A percentile compares a stretch with the other conserved stretches of the same genome.
Conservation (phyloP, 2,113 vertebrate genomes). For the Sander vitreus region DNA sequence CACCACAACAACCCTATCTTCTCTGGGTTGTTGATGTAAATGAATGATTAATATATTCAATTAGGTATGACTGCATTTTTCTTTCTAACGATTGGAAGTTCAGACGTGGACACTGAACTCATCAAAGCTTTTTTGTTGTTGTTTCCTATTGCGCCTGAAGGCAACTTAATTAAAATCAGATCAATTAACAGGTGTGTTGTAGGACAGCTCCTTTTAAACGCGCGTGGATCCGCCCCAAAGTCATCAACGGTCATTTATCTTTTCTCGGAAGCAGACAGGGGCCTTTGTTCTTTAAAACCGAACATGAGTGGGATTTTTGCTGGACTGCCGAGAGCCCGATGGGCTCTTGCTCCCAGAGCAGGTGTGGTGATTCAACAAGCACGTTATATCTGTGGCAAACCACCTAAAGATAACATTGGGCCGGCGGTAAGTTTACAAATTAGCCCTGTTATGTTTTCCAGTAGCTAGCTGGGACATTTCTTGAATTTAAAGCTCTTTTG, state of each 20-base stretch:
- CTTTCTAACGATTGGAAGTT: not conserved
- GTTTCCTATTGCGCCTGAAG: slow-evolving; percentile 25
- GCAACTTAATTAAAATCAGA: slow-evolving; percentile 23
- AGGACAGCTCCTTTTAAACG: not conserved
- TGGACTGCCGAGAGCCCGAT: not conserved
- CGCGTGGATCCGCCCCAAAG: accelerated
- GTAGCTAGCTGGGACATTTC: not conserved
- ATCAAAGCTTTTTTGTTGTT: not conserved
- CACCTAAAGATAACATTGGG: slow-evolving; percentile 40
- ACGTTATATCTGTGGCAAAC: slow-evolving; percentile 19
- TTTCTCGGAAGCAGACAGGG: accelerated
- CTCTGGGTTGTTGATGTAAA: not conserved
- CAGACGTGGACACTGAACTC: not conserved
- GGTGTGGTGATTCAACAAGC: slow-evolving; percentile 37
- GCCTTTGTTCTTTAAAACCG: not conserved
- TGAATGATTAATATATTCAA: not conserved
- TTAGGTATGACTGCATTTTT: too few species aligned
- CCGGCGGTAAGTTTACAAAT: slow-evolving; percentile 19
- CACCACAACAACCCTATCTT: too few species aligned
- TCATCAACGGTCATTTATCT: not conserved
- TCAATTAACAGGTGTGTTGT: slow-evolving; percentile 11
- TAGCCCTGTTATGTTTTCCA: too few species aligned
- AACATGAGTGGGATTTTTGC: slow-evolving; percentile 34
- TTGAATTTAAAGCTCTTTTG: not conserved
- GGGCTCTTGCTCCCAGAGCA: not conserved